Evolutionary conservation across 2,888 invertebrate species (phyloP), one percentile per base, ranked within the genome.

Genomic region (Aricia artaxerxes): DNA sequence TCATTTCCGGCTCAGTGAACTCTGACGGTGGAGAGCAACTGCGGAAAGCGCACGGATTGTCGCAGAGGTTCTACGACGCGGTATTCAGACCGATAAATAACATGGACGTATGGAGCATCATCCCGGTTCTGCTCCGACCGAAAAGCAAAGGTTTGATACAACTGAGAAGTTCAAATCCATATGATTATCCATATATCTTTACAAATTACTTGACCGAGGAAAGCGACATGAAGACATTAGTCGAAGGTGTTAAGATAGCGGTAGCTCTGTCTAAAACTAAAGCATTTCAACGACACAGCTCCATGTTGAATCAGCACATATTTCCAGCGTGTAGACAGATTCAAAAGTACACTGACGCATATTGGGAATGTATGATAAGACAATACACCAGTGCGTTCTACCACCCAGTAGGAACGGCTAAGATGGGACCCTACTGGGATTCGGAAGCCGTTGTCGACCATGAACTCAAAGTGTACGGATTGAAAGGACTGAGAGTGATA

Each of bases 371-470:
- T 85, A 97, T 98, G 97, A 97, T 98, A 35, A 92, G 97, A 11
- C 96, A 97, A 69, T 98, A 97, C 83, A 97, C 97, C 0, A 96
- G 96, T 6, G 98, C 98, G 0, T 97, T 98, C 78, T 98, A 98
- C 85, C 98, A 98, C 91, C 98, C 98, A 0, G 96, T 97, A 0
- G 98, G 98, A 0, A 98, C 98, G 0, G 97, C 97, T 73, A 98
- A 98, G 87, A 98, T 98, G 98, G 98, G 98, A 0, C 98, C 98
- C 0, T 96, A 96, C 84, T 97, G 97, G 97, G 98, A 98, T 86
- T 95, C 95, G 16, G 96, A 96, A 6, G 98, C 98, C 0, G 98
- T 98, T 0, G 98, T 98, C 0, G 97, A 98, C 88, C 96, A 97
- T 1, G 96, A 97, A 85, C 89, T 98, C 7, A 92, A 96, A 79